phyloP scores from a whole-genome alignment of 1,140 invertebrate genomes.

The Batillaria attramentaria region DNA sequence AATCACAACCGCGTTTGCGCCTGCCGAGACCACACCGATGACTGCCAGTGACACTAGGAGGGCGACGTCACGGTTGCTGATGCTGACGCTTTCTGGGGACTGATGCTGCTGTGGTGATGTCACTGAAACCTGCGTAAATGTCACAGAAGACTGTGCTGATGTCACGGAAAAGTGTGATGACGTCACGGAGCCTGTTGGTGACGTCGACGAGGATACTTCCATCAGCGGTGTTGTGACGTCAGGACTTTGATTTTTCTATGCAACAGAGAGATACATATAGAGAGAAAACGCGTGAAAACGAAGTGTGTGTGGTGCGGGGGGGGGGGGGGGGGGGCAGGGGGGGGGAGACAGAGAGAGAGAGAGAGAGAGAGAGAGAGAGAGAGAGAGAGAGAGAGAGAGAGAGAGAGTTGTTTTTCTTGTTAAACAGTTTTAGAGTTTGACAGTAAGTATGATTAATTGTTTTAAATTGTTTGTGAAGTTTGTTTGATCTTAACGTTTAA shows the following conservation, averaged over 20 bases:
- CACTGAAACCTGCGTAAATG: no score
- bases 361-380: not conserved
- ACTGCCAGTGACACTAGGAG: not conserved
- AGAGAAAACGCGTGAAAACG: not conserved
- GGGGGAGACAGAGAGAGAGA: not conserved
- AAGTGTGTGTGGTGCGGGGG: not conserved
- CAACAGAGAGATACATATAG: not conserved
- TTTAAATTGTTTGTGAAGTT: no score
- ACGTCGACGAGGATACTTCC: not conserved
- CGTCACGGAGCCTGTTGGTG: not conserved
- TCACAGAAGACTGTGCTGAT: no score
- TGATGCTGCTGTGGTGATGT: no score
- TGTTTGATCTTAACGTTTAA: no score
- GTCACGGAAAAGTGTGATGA: not conserved
- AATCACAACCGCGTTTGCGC: conserved; percentile 15
- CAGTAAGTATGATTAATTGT: no score
- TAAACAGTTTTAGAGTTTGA: not conserved
- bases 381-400: not conserved
- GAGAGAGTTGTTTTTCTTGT: no score
- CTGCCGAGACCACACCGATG: conserved; percentile 4
- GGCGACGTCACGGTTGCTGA: not conserved
- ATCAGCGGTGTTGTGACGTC: not conserved
- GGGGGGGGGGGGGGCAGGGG: not conserved
- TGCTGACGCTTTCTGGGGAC: not conserved
- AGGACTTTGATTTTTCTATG: not conserved